Percentiles rank a stretch among this genome's conserved stretches.
phyloP scores from a whole-genome alignment of 2,113 vertebrate species.

The Oryzias celebensis region DNA sequence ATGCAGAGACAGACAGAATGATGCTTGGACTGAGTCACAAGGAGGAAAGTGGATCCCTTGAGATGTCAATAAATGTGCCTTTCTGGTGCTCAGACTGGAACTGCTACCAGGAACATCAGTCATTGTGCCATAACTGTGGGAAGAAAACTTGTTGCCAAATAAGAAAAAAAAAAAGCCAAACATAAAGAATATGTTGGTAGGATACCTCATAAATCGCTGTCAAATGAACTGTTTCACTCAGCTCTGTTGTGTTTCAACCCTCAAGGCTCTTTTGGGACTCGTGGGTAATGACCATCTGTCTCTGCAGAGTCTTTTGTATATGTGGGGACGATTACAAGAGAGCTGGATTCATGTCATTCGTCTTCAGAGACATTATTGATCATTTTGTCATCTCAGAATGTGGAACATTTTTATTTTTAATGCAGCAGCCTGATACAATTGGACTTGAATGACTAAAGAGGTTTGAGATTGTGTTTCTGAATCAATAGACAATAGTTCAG shows the following conservation, averaged over 20 bases:
- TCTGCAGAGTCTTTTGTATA: slow-evolving; percentile 30
- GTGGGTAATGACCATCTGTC: slow-evolving; percentile 15
- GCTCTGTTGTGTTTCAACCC: slow-evolving; percentile 19
- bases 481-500: slow-evolving; percentile 56
- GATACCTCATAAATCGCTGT: slow-evolving; percentile 59
- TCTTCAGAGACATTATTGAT: slow-evolving; percentile 47
- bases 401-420: slow-evolving; percentile 47
- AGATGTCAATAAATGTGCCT: slow-evolving; percentile 77
- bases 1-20: slow-evolving; percentile 30
- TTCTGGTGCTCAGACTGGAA: slow-evolving; percentile 64
- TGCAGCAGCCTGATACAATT: slow-evolving; percentile 21
- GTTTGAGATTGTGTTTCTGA: slow-evolving; percentile 18
- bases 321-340: slow-evolving; percentile 31
- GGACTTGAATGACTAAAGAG: slow-evolving; percentile 33
- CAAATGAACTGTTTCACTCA: slow-evolving; percentile 31
- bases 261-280: neutral
- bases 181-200: slow-evolving; percentile 38
- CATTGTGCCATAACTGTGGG: slow-evolving; percentile 63
- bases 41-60: slow-evolving; percentile 32
- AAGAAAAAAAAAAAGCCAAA: slow-evolving; percentile 38
- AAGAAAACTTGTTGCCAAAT: slow-evolving; percentile 74
- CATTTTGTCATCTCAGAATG: slow-evolving; percentile 36
- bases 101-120: slow-evolving; percentile 51
- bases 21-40: slow-evolving; percentile 25
- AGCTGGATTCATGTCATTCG: slow-evolving; percentile 38